Evolutionary conservation across 2,113 vertebrate species (phyloP), one percentile per base, ranked within the genome.

Genomic region (Vulpes lagopus): DNA sequence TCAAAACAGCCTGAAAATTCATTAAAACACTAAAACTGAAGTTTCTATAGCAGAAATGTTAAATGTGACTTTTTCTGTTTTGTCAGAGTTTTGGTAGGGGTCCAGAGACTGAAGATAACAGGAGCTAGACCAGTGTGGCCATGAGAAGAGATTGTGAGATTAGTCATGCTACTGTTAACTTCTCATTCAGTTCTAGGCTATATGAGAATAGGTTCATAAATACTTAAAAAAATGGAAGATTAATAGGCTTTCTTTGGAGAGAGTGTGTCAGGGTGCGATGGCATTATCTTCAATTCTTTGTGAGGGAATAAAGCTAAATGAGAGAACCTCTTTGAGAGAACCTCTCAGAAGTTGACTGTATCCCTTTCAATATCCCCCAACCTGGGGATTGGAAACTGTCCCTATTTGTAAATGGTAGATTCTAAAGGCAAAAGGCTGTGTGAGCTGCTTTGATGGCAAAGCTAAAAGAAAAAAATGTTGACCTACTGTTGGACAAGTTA

Each of bases 241-340:
- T n/a, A 32, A n/a, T n/a, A 71, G 11, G n/a, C 19, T 32, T 95
- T 97, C 35, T 97, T 35, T 87, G 69, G 43, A 86, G 38, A 60
- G 57, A 38, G 27, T 32, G 38, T 83, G 35, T 93, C 19, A 83
- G 2, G 9, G 19, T 94, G 10, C 8, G 53, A 2, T 80, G 20
- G 0, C 11, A 11, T 53, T 60, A 59, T 84, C 55, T 82, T 27
- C n/a, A 20, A 88, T 14, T 19, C 19, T n/a, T 32, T 49, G 2
- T 59, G 38, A 71, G 59, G 79, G 32, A 35, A 7, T 76, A 30
- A 51, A 81, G 9, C n/a, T 11, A 32, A n/a, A 8, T 87, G 35
- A 67, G 35, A 35, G 35, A 35, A 35, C 35, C 35, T 35, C 35
- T 86, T 96, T 30, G 15, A 87, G 57, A 85, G 55, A 79, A 19